These are phyloP conservation scores for Drosophila leontia DNA, from an alignment of 1,140 invertebrate species.

Conservation along the genomic window DNA sequence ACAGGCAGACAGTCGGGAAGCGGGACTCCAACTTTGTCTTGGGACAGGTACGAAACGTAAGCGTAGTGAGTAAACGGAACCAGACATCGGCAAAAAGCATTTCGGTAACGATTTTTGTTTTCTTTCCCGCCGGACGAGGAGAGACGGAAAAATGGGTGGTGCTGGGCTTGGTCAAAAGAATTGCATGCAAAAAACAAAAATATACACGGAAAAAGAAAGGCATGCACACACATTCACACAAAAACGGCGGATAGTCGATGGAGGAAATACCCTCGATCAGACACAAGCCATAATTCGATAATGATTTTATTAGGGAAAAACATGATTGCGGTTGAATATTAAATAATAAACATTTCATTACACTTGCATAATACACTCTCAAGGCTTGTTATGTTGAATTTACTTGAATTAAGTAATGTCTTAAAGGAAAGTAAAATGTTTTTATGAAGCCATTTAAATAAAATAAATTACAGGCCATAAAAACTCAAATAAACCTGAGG, in stretches of 20 bases:
- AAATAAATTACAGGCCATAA: conserved; percentile 5
- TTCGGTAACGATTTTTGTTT: conserved; percentile 51
- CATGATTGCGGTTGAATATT: conserved; percentile 26
- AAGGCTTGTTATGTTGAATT: conserved; percentile 5
- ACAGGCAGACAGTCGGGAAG: conserved; percentile 24
- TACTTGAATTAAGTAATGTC: neutral
- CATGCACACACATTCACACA: neutral
- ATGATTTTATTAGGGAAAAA: conserved; percentile 27
- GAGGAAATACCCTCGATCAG: conserved; percentile 28
- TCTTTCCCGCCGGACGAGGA: conserved; percentile 18
- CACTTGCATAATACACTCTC: conserved; percentile 9
- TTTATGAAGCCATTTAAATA: conserved; percentile 9
- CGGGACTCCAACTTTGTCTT: conserved; percentile 1
- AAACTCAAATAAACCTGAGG: neutral
- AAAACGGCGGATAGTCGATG: conserved; percentile 15
- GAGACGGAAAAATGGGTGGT: conserved; percentile 39
- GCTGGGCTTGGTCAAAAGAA: conserved; percentile 56
- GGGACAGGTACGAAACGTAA: conserved; percentile 40
- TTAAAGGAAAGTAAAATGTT: neutral
- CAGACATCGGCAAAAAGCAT: conserved; percentile 32
- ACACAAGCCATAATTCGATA: conserved; percentile 21
- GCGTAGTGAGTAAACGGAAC: conserved; percentile 39
- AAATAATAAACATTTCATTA: conserved; percentile 37
- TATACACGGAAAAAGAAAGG: conserved; percentile 39
- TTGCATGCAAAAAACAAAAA: conserved; percentile 55